Conservation (phyloP, 2,888 invertebrate genomes). For the Tipula confusa region DNA sequence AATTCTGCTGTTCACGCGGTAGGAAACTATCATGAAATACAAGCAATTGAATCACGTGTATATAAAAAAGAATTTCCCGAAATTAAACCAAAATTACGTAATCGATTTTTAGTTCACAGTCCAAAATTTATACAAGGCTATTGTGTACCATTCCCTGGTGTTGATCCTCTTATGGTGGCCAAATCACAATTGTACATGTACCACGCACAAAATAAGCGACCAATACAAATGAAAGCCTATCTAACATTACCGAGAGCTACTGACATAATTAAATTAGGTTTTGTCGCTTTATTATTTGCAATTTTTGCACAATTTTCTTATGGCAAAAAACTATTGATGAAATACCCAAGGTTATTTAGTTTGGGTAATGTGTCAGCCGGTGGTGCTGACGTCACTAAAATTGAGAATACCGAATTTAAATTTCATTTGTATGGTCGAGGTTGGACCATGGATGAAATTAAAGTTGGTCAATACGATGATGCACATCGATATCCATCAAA, state of each 20-base stretch:
- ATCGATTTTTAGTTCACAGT: constrained; percentile 40
- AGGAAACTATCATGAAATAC: constrained; percentile 56
- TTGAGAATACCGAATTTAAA: constrained; percentile 56
- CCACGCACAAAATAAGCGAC: constrained; percentile 59
- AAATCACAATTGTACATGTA: constrained; percentile 68
- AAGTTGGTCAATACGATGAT: constrained; percentile 50
- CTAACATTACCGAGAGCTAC: constrained; percentile 47
- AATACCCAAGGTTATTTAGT: constrained; percentile 39
- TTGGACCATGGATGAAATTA: constrained; percentile 55
- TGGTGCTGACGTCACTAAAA: constrained; percentile 56
- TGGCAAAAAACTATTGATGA: constrained; percentile 58
- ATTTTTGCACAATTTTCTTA: constrained; percentile 55
- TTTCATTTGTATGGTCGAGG: constrained; percentile 67
- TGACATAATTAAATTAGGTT: not conserved
- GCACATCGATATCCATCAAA: constrained; percentile 53
- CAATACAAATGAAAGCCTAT: constrained; percentile 68
- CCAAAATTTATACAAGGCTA: constrained; percentile 47
- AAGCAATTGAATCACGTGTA: constrained; percentile 57
- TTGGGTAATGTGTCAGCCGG: constrained; percentile 52
- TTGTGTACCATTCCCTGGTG: constrained; percentile 68
- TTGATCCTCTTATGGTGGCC: constrained; percentile 68
- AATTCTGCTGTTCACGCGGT: constrained; percentile 72
- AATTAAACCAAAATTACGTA: constrained; percentile 54
- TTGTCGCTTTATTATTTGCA: constrained; percentile 54
- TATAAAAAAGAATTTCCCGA: constrained; percentile 57